A percentile compares a stretch with the other conserved stretches of the same genome.
phyloP scores from a whole-genome alignment of 92 coral and sea anemone genomes.

The Epizoanthus stellaris region DNA sequence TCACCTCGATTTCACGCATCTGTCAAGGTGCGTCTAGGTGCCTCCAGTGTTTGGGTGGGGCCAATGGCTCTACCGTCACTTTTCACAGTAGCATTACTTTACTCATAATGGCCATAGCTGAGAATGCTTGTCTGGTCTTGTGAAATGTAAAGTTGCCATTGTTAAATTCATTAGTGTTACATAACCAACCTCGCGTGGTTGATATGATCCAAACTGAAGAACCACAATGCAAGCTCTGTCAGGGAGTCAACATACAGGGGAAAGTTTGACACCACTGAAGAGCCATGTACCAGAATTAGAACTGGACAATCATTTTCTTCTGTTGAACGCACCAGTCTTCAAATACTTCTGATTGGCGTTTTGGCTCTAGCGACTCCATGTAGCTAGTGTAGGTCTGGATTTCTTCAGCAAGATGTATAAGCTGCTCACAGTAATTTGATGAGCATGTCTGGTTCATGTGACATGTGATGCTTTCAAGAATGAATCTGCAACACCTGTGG shows the following conservation, averaged over 20 bases:
- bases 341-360: too few species aligned
- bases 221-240: conserved; percentile 30
- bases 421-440: too few species aligned
- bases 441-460: too few species aligned
- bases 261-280: conserved; percentile 26
- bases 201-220: conserved; percentile 8
- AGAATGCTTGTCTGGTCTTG: conserved; percentile 41
- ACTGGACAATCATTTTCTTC: background rate
- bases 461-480: too few species aligned
- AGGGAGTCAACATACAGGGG: conserved; percentile 31
- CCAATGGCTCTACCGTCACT: background rate
- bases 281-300: conserved; percentile 8
- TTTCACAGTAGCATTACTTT: background rate
- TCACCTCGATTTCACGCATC: too few species aligned
- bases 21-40: conserved; percentile 21
- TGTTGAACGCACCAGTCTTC: too few species aligned
- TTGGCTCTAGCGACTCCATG: too few species aligned
- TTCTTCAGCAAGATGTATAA: too few species aligned
- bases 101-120: conserved; percentile 49
- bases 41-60: conserved; percentile 30
- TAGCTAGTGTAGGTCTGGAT: too few species aligned
- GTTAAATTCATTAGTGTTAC: background rate
- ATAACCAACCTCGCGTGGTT: background rate
- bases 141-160: conserved; percentile 1
- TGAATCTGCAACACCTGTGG: too few species aligned